Evolutionary conservation across 2,113 vertebrate species (phyloP).

Genomic region (Lagopus muta): DNA sequence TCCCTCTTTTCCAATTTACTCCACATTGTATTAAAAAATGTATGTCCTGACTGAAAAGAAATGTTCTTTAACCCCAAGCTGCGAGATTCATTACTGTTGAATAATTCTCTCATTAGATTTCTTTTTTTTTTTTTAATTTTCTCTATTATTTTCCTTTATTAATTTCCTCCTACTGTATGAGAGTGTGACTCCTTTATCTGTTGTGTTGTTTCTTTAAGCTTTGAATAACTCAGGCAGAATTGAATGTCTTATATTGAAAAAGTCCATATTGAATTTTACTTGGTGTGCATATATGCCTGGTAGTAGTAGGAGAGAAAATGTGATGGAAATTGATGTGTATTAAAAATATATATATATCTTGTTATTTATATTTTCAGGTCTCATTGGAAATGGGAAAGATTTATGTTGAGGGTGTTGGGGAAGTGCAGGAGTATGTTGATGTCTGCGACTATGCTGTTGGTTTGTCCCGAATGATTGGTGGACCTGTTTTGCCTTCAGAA

Average conservation of each 20-base stretch:
- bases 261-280: background rate
- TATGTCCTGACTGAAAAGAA: background rate
- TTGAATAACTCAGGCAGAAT: background rate
- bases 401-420: slow-evolving; percentile 94
- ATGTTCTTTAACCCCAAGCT: background rate
- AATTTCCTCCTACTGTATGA: background rate
- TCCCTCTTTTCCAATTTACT: background rate
- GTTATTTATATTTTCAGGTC: slow-evolving; percentile 77
- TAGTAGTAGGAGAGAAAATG: background rate
- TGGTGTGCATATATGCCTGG: background rate
- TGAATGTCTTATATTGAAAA: background rate
- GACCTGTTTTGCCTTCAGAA: slow-evolving; percentile 94
- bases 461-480: slow-evolving; percentile 95
- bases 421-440: slow-evolving; percentile 97
- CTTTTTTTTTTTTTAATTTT: background rate
- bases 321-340: background rate
- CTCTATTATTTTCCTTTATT: background rate
- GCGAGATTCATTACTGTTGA: background rate
- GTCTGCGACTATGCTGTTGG: slow-evolving; percentile 98
- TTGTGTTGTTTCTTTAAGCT: background rate
- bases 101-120: background rate
- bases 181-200: background rate
- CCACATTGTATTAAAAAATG: fast-evolving
- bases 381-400: slow-evolving; percentile 99
- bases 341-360: background rate